Evolutionary conservation across 2,888 invertebrate species (phyloP).

Genomic region (Noctuana brunneofusca): DNA sequence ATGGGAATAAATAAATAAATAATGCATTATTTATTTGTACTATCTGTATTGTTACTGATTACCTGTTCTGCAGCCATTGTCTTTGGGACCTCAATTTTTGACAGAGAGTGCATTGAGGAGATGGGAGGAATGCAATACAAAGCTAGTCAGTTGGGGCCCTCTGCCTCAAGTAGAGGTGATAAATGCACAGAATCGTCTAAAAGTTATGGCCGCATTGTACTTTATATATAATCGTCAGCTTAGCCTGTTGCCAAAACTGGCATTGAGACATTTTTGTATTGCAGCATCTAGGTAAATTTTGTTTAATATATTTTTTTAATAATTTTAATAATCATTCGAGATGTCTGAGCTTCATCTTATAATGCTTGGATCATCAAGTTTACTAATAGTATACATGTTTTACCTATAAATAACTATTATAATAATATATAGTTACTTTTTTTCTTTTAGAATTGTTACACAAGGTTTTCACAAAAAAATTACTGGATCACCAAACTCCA

Average conservation of each 20-base stretch:
- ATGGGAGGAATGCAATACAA: conserved; percentile 94
- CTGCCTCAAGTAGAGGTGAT: conserved; percentile 93
- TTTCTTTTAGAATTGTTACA: conserved; percentile 86
- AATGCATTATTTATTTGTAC: neutral
- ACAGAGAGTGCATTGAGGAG: conserved; percentile 93
- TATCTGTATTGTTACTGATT: neutral
- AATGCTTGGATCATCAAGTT: no score
- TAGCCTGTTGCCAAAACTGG: conserved; percentile 89
- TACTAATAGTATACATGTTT: no score
- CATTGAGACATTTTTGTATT: conserved; percentile 90
- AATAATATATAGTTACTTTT: neutral
- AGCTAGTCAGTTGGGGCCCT: conserved; percentile 95
- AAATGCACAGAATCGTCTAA: conserved; percentile 94
- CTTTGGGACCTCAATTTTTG: conserved; percentile 89
- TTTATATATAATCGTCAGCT: conserved; percentile 95
- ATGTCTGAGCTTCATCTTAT: no score
- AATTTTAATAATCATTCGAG: no score
- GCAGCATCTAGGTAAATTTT: conserved; percentile 87
- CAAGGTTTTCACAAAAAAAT: conserved; percentile 87
- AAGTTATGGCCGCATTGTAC: conserved; percentile 94
- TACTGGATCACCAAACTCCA: conserved; percentile 70
- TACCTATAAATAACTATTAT: no score
- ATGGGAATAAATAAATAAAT: no score
- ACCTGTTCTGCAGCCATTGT: conserved; percentile 83
- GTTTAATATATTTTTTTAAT: no score